Base-by-base conservation (phyloP, 2,113 vertebrate species). In the mouse (Mus musculus) region DNA sequence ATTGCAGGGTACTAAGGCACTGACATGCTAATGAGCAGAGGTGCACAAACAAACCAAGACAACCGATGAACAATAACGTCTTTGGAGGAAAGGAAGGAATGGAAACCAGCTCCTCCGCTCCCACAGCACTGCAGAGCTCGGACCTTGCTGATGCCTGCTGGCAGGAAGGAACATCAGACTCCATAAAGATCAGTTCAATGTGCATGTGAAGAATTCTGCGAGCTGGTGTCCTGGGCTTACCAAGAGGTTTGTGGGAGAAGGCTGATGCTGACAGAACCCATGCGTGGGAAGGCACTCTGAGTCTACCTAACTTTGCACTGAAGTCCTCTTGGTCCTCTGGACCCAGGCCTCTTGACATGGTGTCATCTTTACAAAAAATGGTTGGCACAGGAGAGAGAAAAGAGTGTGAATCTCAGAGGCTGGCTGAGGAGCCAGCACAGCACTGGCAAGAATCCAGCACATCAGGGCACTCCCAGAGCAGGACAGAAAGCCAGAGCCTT, bases 371-470 rank as follows among this genome's bases (percentile, higher is more conserved):
- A 59, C 59, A 82, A 91, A 71, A 72, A 90, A 69, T 7, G 52
- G 49, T 78, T 67, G 59, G 56, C 39, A 81, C 19, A 10, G 1
- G n/a, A 72, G 71, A 59, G n/a, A 19, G 33, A 10, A 28, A 59
- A 86, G 26, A 52, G 80, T 95, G 91, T 22, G 12, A 86, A 93
- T n/a, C 87, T 72, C 81, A 90, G 63, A 63, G 80, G 84, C 39
- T 16, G 16, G 3, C 3, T 20, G 49, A 80, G 49, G 81, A 56
- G 49, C 42, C 52, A 72, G 46, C 11, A 39, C 26, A 20, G 59
- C 52, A 2, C 14, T 94, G 76, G 24, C n/a, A 20, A 39, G 28
- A 49, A 59, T 46, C 76, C 75, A 61, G 89, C 63, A 42, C 11
- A 13, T 56, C 13, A 67, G 33, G 54, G 92, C 65, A 61, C 10